Evolutionary conservation across 2,888 invertebrate genomes (phyloP).

Genomic region (Drosophila hamatofila): DNA sequence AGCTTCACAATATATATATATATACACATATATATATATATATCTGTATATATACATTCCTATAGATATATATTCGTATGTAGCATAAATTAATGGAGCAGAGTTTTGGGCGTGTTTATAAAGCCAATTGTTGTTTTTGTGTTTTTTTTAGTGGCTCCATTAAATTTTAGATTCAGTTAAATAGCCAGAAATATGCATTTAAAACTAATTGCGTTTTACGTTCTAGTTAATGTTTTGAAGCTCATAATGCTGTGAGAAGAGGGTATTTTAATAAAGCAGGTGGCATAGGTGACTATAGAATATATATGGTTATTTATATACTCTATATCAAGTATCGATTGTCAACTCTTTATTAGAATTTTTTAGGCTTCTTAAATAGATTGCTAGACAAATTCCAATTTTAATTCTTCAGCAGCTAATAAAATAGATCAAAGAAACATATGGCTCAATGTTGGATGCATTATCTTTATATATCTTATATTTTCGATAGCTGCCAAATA

Average conservation of each 20-base stretch:
- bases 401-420: too few relatives aligned
- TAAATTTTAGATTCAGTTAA: background rate
- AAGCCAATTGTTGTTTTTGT: background rate
- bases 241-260: background rate
- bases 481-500: background rate
- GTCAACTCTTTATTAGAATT: too few relatives aligned
- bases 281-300: too few relatives aligned
- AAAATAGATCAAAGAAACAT: too few relatives aligned
- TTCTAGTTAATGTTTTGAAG: constrained; percentile 1
- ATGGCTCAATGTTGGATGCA: too few relatives aligned
- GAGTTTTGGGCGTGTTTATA: constrained; percentile 1
- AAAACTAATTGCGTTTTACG: constrained; percentile 9
- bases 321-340: background rate
- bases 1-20: constrained; percentile 5
- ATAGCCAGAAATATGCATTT: constrained; percentile 7
- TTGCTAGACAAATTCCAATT: too few relatives aligned
- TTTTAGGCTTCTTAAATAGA: too few relatives aligned
- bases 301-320: background rate
- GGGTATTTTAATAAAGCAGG: background rate
- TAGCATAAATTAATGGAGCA: background rate
- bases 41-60: background rate
- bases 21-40: background rate
- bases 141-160: constrained; percentile 7
- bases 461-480: background rate
- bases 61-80: background rate